A percentile compares a stretch with the other conserved stretches of the same genome.
Conservation (phyloP, 2,888 invertebrate species). For the Aproaerema taeniolella region DNA sequence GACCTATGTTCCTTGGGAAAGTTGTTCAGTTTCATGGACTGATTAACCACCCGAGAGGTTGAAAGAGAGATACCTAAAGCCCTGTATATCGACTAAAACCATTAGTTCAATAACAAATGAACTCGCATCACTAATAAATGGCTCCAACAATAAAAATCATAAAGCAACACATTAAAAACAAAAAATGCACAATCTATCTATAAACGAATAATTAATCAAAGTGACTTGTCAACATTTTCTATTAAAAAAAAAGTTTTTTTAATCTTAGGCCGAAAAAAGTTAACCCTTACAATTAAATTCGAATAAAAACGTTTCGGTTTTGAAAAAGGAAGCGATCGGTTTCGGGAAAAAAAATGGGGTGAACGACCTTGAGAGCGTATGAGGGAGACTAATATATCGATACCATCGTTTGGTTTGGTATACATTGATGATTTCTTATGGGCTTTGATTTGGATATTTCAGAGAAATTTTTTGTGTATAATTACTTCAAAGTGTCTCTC, state of each 20-base stretch:
- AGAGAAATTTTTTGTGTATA: no score
- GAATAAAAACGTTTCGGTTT: constrained; percentile 42
- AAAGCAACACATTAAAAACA: constrained; percentile 10
- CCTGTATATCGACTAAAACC: no score
- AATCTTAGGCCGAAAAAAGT: constrained; percentile 45
- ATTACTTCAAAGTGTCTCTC: no score
- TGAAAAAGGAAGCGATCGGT: constrained; percentile 54
- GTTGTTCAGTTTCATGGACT: no score
- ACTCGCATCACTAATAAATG: constrained; percentile 3
- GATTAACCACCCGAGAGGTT: no score
- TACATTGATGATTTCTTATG: constrained; percentile 32
- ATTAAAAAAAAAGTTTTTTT: constrained; percentile 61
- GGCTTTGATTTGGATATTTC: no score
- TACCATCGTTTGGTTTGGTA: constrained; percentile 21
- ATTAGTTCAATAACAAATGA: constrained; percentile 8
- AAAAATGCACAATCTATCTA: constrained; percentile 20
- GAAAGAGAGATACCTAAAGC: no score
- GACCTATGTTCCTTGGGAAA: no score
- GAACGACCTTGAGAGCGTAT: constrained; percentile 54
- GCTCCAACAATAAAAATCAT: constrained; percentile 9
- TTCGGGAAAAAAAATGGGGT: constrained; percentile 58
- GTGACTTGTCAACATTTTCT: constrained; percentile 60
- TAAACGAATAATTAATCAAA: constrained; percentile 45
- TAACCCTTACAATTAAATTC: constrained; percentile 58
- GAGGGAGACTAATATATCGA: constrained; percentile 28